phyloP scores from a whole-genome alignment of 2,797 vertebrate genomes.

The Mionectes olivaceus region DNA sequence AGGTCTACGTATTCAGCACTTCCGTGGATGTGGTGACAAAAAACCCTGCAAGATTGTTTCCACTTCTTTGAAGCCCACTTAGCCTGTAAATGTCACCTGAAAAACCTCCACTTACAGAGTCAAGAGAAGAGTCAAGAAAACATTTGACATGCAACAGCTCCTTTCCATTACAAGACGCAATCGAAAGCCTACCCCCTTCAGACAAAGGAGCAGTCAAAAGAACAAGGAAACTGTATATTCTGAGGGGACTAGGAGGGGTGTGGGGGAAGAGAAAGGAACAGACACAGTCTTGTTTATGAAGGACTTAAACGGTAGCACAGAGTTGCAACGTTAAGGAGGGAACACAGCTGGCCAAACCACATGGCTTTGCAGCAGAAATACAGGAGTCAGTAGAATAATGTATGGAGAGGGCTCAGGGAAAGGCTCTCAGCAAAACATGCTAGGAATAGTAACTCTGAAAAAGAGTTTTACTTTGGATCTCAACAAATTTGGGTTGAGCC shows the following conservation, averaged over 20 bases:
- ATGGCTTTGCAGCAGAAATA: neutral
- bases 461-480: neutral
- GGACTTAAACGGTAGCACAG: neutral
- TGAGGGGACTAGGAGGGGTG: neutral
- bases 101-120: neutral
- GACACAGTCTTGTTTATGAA: neutral
- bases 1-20: neutral
- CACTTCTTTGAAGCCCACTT: neutral
- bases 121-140: neutral
- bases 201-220: neutral
- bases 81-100: neutral
- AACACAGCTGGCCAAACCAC: neutral
- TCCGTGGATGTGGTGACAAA: neutral
- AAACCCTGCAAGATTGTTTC: neutral
- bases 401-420: neutral
- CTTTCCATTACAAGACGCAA: neutral
- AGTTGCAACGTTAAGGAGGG: neutral
- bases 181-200: neutral
- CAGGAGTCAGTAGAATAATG: neutral
- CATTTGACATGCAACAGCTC: neutral
- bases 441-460: neutral
- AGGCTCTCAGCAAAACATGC: neutral
- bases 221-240: neutral
- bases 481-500: fast-evolving
- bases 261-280: neutral